Conservation (phyloP, 2,797 vertebrate species). For the Parauchenoglanis punctatus region DNA sequence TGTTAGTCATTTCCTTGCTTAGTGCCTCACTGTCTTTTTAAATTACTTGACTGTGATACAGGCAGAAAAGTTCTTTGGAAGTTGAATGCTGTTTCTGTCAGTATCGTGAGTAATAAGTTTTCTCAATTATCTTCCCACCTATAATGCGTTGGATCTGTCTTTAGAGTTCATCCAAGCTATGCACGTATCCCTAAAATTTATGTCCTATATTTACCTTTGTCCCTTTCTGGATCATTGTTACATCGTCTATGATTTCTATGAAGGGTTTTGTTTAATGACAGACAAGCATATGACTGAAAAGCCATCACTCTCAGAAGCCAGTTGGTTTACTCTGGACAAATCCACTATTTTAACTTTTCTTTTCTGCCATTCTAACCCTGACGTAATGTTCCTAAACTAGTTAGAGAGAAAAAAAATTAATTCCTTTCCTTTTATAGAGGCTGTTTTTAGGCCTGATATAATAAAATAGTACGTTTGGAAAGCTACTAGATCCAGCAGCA, state of each 20-base stretch:
- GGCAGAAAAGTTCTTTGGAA: not conserved
- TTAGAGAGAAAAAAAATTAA: not conserved
- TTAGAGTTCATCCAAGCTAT: not conserved
- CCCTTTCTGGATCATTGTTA: not conserved
- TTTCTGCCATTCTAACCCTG: not conserved
- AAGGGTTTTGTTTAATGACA: not conserved
- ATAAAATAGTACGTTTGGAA: too few relatives aligned
- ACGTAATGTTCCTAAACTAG: not conserved
- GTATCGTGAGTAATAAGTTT: not conserved
- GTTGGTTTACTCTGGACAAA: not conserved
- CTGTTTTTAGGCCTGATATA: not conserved
- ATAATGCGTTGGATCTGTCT: not conserved
- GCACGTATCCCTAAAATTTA: not conserved
- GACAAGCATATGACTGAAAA: not conserved
- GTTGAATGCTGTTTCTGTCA: not conserved
- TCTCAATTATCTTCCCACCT: not conserved
- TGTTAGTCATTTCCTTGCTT: not conserved
- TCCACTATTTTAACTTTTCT: not conserved
- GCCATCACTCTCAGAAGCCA: not conserved
- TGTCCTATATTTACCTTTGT: not conserved
- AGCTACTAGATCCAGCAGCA: not conserved
- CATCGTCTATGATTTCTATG: not conserved
- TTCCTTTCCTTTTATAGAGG: not conserved
- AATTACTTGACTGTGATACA: not conserved
- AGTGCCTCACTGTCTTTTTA: not conserved